These are phyloP conservation scores for Dipodomys merriami DNA, from an alignment of 2,113 vertebrate genomes.

Conservation along the genomic window DNA sequence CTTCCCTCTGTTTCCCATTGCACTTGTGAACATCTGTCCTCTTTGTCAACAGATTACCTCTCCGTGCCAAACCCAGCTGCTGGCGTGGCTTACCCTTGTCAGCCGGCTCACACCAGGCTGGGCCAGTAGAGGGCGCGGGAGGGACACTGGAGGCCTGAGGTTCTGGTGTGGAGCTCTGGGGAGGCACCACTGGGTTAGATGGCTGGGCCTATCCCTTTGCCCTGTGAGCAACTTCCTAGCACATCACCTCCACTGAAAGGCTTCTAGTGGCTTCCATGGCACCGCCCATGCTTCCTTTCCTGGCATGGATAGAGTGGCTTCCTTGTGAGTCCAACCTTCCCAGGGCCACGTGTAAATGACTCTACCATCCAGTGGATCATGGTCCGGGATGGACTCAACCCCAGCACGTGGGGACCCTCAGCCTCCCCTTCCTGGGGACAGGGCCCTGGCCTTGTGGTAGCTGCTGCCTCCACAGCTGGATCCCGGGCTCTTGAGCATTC, in stretches of 20 bases:
- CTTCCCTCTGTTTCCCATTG: not conserved
- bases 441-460: accelerated
- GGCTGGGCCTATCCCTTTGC: not conserved
- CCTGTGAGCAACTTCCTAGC: not conserved
- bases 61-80: not conserved
- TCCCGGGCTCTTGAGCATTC: not conserved
- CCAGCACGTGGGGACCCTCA: not conserved
- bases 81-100: not conserved
- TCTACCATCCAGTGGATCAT: not conserved
- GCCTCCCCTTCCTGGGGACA: not conserved
- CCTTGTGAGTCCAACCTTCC: no score
- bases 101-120: not conserved
- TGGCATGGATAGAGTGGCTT: not conserved
- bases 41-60: not conserved
- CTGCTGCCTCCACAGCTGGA: not conserved
- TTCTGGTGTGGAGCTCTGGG: not conserved
- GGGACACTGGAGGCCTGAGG: not conserved
- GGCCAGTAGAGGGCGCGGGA: conserved; percentile 70
- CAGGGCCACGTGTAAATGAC: accelerated
- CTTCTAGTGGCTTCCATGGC: not conserved
- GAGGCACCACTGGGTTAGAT: not conserved
- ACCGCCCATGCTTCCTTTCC: not conserved
- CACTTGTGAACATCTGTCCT: not conserved
- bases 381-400: not conserved
- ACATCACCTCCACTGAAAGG: not conserved